phyloP scores from a whole-genome alignment of 30 jellyfish, hydroid and myxozoan species.

The Aurelia coerulea region DNA sequence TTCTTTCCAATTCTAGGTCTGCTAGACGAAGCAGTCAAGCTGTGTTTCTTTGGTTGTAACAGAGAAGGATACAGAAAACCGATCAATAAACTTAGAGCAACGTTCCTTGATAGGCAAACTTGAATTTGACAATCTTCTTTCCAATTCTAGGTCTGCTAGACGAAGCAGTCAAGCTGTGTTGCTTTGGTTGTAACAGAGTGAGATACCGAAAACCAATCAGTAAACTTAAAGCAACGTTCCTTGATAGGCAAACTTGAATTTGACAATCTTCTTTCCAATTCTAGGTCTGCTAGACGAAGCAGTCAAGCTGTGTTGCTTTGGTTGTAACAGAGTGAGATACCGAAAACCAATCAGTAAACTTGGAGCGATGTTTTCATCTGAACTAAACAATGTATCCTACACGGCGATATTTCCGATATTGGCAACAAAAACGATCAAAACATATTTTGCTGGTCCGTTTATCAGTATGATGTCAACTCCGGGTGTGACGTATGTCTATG shows the following conservation, averaged over 20 bases:
- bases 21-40: too few relatives aligned
- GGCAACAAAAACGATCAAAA: slow-evolving; percentile 46
- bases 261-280: too few relatives aligned
- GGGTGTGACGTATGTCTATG: slow-evolving; percentile 54
- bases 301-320: slow-evolving; percentile 62
- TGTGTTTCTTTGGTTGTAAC: too few relatives aligned
- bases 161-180: slow-evolving; percentile 51
- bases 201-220: slow-evolving; percentile 33
- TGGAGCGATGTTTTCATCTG: slow-evolving; percentile 48
- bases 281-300: slow-evolving; percentile 56
- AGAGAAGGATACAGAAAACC: slow-evolving; percentile 5
- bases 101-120: too few relatives aligned
- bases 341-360: slow-evolving; percentile 48
- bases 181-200: slow-evolving; percentile 62
- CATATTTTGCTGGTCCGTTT: slow-evolving; percentile 65
- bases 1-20: too few relatives aligned
- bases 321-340: slow-evolving; percentile 61
- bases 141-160: slow-evolving; percentile 25
- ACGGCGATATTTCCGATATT: slow-evolving; percentile 64
- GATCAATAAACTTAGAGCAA: slow-evolving; percentile 44
- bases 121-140: too few relatives aligned
- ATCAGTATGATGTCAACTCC: slow-evolving; percentile 70
- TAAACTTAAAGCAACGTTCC: slow-evolving; percentile 20
- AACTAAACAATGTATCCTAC: slow-evolving; percentile 21
- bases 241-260: too few relatives aligned